phyloP scores from a whole-genome alignment of 2,113 vertebrate genomes.

The Ochotona princeps region DNA sequence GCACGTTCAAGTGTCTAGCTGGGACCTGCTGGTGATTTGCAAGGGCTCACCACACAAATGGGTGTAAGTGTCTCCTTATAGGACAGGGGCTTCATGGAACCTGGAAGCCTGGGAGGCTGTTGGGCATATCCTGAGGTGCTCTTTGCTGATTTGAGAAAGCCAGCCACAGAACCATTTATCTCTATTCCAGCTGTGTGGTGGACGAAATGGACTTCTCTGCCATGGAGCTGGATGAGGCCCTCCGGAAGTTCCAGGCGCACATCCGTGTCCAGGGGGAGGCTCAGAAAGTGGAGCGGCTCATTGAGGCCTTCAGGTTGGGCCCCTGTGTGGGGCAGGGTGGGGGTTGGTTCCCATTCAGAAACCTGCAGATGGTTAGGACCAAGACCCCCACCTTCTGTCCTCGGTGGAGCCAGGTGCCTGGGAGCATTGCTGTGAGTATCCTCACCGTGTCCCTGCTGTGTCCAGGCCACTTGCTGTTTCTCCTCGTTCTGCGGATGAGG shows the following conservation, averaged over 20 bases:
- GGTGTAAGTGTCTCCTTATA: rapidly evolving
- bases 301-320: slow-evolving; percentile 95
- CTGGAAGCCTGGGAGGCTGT: background rate
- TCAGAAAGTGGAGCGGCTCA: slow-evolving; percentile 97
- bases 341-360: background rate
- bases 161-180: background rate
- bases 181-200: slow-evolving; percentile 93
- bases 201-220: slow-evolving; percentile 98
- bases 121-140: background rate
- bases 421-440: too few species aligned
- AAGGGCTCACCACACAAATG: rapidly evolving
- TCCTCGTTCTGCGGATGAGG: background rate
- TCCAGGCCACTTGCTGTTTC: too few species aligned
- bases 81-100: background rate
- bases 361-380: too few species aligned
- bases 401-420: too few species aligned
- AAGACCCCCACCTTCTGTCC: too few species aligned
- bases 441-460: too few species aligned
- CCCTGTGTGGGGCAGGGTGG: rapidly evolving
- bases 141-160: background rate
- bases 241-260: slow-evolving; percentile 98
- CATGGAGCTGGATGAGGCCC: slow-evolving; percentile 97
- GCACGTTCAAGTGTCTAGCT: background rate
- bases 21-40: background rate
- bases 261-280: slow-evolving; percentile 98